Evolutionary conservation across 2,888 invertebrate genomes (phyloP).

Genomic region (Flexamia atlantica): DNA sequence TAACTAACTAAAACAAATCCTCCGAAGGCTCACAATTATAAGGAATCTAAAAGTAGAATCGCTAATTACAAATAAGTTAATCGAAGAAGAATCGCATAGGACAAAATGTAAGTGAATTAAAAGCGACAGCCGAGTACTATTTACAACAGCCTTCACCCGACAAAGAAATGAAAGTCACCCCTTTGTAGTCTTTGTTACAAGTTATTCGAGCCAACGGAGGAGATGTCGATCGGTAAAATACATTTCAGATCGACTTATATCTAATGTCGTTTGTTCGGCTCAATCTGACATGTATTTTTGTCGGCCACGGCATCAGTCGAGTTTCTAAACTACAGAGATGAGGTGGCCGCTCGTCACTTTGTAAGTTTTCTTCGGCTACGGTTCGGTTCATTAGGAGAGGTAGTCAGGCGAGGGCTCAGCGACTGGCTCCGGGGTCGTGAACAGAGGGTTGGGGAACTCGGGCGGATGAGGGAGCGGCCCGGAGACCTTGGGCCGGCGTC

Average conservation of each 20-base stretch:
- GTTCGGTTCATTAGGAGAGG: constrained; percentile 73
- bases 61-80: constrained; percentile 59
- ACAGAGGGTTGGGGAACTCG: constrained; percentile 96
- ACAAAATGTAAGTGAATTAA: constrained; percentile 52
- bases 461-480: constrained; percentile 96
- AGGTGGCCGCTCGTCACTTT: constrained; percentile 56
- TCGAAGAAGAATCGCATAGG: constrained; percentile 29
- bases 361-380: constrained; percentile 41
- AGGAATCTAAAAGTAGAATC: constrained; percentile 30
- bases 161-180: constrained; percentile 60
- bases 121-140: constrained; percentile 46
- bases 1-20: constrained; percentile 64
- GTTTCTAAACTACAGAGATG: constrained; percentile 60
- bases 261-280: constrained; percentile 35
- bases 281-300: constrained; percentile 62
- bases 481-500: constrained; percentile 90
- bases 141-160: constrained; percentile 61
- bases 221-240: constrained; percentile 62
- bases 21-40: constrained; percentile 60
- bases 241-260: constrained; percentile 59
- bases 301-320: constrained; percentile 50
- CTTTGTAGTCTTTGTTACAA: constrained; percentile 62
- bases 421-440: constrained; percentile 89
- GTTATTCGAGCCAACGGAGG: constrained; percentile 64
- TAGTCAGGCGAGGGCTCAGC: constrained; percentile 91